Conservation (phyloP, 2,797 vertebrate genomes). For the Muscicapa striata region DNA sequence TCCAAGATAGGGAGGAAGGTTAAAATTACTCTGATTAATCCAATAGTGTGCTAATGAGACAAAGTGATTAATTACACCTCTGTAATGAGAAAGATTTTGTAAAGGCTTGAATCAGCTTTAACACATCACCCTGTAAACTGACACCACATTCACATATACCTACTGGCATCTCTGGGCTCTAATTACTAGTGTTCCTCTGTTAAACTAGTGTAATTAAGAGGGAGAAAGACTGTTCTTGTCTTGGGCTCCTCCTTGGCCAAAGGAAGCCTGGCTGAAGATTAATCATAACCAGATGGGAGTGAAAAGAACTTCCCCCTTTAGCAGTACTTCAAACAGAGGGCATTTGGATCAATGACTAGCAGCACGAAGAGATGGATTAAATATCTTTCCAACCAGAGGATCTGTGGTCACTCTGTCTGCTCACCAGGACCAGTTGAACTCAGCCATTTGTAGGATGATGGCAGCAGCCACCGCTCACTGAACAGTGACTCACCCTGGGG, state of each 20-base stretch:
- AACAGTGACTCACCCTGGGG: not conserved
- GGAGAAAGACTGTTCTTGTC: not conserved
- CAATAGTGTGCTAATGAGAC: conserved; percentile 23
- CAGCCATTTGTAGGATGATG: fast-evolving
- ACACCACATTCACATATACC: not conserved
- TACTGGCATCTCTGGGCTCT: not conserved
- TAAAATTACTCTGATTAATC: conserved; percentile 55
- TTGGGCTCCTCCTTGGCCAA: not conserved
- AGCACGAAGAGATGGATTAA: not conserved
- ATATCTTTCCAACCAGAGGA: not conserved
- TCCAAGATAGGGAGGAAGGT: not conserved
- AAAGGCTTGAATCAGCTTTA: conserved; percentile 24
- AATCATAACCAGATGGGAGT: not conserved
- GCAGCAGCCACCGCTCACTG: not conserved
- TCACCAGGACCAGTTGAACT: not conserved
- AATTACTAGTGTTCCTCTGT: not conserved
- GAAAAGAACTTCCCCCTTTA: not conserved
- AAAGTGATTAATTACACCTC: conserved; percentile 31
- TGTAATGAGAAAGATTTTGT: conserved; percentile 41
- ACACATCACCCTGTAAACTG: not conserved
- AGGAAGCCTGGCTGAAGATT: not conserved
- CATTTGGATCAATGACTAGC: not conserved
- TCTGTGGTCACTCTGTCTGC: not conserved
- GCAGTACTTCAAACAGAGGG: not conserved
- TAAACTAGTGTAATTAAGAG: not conserved